Percentiles rank a stretch among this genome's conserved stretches.
These are phyloP conservation scores for Acronicta alni DNA, from an alignment of 2,888 invertebrate genomes.

Conservation along the genomic window DNA sequence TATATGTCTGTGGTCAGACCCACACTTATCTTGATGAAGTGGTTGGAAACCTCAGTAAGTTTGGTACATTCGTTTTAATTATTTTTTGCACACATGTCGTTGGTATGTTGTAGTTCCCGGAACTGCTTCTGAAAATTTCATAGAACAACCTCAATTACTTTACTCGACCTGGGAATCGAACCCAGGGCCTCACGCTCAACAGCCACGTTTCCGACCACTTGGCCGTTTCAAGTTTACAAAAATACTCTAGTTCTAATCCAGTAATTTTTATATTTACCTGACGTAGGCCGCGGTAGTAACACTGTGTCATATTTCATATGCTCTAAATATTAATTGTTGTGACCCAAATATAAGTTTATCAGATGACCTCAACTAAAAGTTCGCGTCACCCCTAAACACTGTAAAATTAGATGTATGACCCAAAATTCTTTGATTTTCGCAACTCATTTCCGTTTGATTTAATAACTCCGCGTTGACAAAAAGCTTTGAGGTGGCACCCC, in stretches of 20 bases:
- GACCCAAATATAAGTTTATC: slow-evolving; percentile 40
- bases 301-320: slow-evolving; percentile 14
- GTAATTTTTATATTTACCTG: neutral
- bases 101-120: too few relatives aligned
- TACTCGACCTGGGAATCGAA: too few relatives aligned
- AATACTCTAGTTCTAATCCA: neutral
- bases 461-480: slow-evolving; percentile 72
- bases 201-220: too few relatives aligned
- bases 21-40: too few relatives aligned
- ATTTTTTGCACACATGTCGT: too few relatives aligned
- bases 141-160: too few relatives aligned
- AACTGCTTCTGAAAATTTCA: too few relatives aligned
- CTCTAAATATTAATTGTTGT: slow-evolving; percentile 34
- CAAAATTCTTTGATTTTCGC: slow-evolving; percentile 65
- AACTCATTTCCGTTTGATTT: slow-evolving; percentile 72
- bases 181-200: too few relatives aligned
- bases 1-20: too few relatives aligned
- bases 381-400: slow-evolving; percentile 44
- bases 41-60: too few relatives aligned
- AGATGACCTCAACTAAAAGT: slow-evolving; percentile 45
- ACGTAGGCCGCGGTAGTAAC: slow-evolving; percentile 10
- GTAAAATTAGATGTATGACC: slow-evolving; percentile 66
- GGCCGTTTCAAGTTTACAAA: too few relatives aligned
- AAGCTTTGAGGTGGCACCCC: slow-evolving; percentile 69
- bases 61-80: too few relatives aligned